Percentiles rank a stretch among this genome's conserved stretches.
Conservation (phyloP, 2,797 vertebrate species). For the Cuculus canorus region DNA sequence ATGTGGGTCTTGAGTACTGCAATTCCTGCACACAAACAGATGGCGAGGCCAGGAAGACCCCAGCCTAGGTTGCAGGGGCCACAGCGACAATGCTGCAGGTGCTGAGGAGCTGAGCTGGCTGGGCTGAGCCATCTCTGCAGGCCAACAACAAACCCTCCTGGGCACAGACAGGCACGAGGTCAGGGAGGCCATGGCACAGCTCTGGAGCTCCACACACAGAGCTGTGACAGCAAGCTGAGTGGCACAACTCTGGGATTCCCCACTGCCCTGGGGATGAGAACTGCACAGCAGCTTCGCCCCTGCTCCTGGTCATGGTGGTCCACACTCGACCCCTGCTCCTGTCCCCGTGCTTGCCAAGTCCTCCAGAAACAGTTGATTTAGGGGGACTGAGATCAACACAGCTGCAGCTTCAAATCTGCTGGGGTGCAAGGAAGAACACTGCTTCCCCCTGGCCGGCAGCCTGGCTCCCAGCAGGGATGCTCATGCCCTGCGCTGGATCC, state of each 20-base stretch:
- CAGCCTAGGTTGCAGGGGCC: background rate
- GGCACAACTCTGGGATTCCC: background rate
- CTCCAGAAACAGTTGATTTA: background rate
- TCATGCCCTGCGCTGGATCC: background rate
- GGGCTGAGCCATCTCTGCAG: accelerated
- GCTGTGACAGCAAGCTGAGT: background rate
- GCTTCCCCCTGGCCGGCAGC: background rate
- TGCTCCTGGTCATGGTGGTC: accelerated
- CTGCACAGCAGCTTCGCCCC: accelerated
- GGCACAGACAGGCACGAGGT: background rate
- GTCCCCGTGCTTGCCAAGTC: background rate
- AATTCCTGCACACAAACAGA: background rate
- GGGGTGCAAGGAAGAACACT: background rate
- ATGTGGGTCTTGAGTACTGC: background rate
- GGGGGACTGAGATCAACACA: background rate
- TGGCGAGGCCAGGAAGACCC: background rate
- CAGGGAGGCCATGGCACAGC: background rate
- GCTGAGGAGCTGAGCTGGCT: background rate
- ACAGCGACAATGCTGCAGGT: background rate
- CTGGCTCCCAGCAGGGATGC: background rate
- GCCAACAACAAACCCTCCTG: background rate
- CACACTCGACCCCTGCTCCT: background rate
- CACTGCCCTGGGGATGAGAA: background rate
- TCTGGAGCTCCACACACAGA: accelerated
- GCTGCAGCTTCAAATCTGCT: background rate